Evolutionary conservation across 2,888 invertebrate species (phyloP).

Genomic region (Chloromyia formosa): DNA sequence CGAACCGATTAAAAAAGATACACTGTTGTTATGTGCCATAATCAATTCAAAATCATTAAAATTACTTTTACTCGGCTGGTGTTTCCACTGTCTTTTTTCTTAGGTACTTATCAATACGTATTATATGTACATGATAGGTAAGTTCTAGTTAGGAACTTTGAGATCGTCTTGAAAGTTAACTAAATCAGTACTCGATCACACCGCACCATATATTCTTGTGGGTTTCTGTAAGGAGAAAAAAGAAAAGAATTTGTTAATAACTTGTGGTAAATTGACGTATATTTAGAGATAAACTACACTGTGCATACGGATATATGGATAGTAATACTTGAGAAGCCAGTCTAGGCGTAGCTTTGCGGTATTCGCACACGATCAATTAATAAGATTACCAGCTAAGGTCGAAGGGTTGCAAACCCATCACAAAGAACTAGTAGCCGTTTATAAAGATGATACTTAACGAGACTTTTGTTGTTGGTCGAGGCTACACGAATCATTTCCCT

Average conservation of each 20-base stretch:
- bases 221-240: constrained; percentile 30
- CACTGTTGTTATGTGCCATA: background rate
- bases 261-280: constrained; percentile 26
- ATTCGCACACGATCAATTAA: constrained; percentile 50
- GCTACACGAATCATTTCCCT: background rate
- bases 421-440: constrained; percentile 22
- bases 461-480: constrained; percentile 17
- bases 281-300: background rate
- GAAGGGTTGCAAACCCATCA: too few relatives aligned
- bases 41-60: background rate
- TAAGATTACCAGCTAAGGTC: constrained; percentile 44
- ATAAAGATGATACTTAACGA: constrained; percentile 15
- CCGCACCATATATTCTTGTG: background rate
- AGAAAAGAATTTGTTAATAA: constrained; percentile 39
- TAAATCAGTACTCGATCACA: constrained; percentile 19
- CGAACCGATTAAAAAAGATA: background rate
- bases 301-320: background rate
- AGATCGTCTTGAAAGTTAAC: constrained; percentile 26
- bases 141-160: constrained; percentile 38
- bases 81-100: background rate
- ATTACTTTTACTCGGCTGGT: constrained; percentile 16
- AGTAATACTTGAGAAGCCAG: constrained; percentile 17
- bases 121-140: constrained; percentile 17
- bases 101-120: background rate
- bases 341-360: constrained; percentile 44